A percentile compares a stretch with the other conserved stretches of the same genome.
These are phyloP conservation scores for Cyprinodon brontotheroides DNA, from an alignment of 2,113 vertebrate species.

Conservation along the genomic window DNA sequence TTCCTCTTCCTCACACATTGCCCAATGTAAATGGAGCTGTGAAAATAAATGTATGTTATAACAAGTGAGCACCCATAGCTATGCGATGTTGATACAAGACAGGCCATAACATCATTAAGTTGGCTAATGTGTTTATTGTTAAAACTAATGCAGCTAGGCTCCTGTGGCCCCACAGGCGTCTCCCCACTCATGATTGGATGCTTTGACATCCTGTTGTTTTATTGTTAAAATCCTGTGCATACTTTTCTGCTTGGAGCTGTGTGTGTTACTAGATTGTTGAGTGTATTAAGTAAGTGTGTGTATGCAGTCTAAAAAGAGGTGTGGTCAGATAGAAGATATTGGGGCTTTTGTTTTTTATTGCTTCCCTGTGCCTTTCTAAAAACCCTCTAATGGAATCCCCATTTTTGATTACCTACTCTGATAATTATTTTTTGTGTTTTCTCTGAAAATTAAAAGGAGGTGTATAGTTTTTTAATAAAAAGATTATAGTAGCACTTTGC, in stretches of 20 bases:
- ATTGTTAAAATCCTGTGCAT: conserved; percentile 23
- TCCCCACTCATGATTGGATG: conserved; percentile 14
- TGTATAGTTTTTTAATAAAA: no score
- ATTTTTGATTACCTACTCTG: not conserved
- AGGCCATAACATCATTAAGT: conserved; percentile 64
- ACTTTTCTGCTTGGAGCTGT: conserved; percentile 13
- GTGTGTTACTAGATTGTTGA: conserved; percentile 14
- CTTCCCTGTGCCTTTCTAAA: conserved; percentile 63
- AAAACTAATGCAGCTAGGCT: conserved; percentile 49
- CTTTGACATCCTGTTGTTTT: conserved; percentile 26
- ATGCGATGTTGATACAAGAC: conserved; percentile 53
- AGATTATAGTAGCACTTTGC: no score
- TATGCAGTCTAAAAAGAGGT: conserved; percentile 32
- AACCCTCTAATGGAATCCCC: conserved; percentile 55
- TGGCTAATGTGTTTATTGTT: conserved; percentile 74
- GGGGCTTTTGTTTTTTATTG: conserved; percentile 68
- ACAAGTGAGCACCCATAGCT: conserved; percentile 31
- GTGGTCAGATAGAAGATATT: conserved; percentile 32
- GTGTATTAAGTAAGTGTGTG: conserved; percentile 10
- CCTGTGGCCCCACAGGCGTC: conserved; percentile 19
- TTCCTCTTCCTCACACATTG: conserved; percentile 33
- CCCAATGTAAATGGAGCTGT: conserved; percentile 30
- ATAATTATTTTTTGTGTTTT: conserved; percentile 29
- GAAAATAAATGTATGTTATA: conserved; percentile 40
- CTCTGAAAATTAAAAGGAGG: no score